phyloP scores from a whole-genome alignment of 2,113 vertebrate genomes.

The Lampris megalopsis region DNA sequence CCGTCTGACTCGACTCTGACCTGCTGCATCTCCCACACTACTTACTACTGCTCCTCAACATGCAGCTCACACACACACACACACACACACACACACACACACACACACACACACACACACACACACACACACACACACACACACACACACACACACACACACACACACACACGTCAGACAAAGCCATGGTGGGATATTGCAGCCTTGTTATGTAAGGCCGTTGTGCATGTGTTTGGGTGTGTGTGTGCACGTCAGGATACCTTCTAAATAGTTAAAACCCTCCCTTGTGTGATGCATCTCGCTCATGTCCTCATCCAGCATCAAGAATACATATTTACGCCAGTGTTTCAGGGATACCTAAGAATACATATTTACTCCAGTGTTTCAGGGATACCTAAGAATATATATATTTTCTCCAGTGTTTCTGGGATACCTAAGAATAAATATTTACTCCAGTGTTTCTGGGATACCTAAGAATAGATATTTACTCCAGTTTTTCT shows the following conservation, averaged over 20 bases:
- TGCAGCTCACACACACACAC: slow-evolving; percentile 14
- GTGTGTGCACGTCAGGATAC: slow-evolving; percentile 25
- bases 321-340: slow-evolving; percentile 48
- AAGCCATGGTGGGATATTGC: too few species aligned
- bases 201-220: too few species aligned
- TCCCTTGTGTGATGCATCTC: slow-evolving; percentile 53
- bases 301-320: slow-evolving; percentile 50
- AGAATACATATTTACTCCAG: slow-evolving; percentile 46
- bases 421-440: slow-evolving; percentile 31
- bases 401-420: slow-evolving; percentile 41
- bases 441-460: slow-evolving; percentile 52
- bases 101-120: slow-evolving; percentile 28
- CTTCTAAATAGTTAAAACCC: slow-evolving; percentile 60
- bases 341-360: slow-evolving; percentile 36
- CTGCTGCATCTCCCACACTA: slow-evolving; percentile 33
- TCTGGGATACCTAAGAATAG: slow-evolving; percentile 11
- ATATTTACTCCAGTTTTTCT: slow-evolving; percentile 57
- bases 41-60: slow-evolving; percentile 32
- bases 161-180: too few species aligned
- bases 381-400: slow-evolving; percentile 33
- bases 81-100: slow-evolving; percentile 19
- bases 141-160: too few species aligned
- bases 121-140: neutral
- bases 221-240: slow-evolving; percentile 17
- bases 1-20: slow-evolving; percentile 50